These are phyloP conservation scores for Acanthisitta chloris DNA, from an alignment of 2,113 vertebrate species.

Conservation along the genomic window DNA sequence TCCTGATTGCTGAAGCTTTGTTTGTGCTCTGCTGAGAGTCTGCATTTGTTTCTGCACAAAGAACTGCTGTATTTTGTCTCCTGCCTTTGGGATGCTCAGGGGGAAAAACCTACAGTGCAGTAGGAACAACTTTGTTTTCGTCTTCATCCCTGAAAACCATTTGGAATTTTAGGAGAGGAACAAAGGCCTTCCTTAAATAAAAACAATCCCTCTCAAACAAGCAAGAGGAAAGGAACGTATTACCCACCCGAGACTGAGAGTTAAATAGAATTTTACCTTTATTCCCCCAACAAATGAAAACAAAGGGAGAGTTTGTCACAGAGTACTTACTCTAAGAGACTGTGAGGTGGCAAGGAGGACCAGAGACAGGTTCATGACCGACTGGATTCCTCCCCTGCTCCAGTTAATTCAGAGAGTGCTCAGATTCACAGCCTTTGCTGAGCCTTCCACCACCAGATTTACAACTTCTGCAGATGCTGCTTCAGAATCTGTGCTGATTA, in stretches of 20 bases:
- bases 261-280: not conserved
- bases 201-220: not conserved
- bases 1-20: not conserved
- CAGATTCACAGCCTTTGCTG: not conserved
- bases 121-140: not conserved
- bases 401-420: not conserved
- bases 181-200: not conserved
- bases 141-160: not conserved
- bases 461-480: not conserved
- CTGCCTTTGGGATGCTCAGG: not conserved
- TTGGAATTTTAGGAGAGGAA: not conserved
- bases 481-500: not conserved
- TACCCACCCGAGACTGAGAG: not conserved
- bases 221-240: not conserved
- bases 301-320: not conserved
- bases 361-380: not conserved
- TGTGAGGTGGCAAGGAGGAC: not conserved
- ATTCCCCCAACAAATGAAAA: not conserved
- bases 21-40: not conserved
- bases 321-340: not conserved
- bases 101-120: not conserved
- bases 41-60: not conserved
- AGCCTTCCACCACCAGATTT: not conserved
- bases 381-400: not conserved
- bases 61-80: conserved; percentile 7